Conservation (phyloP, 2,113 vertebrate species). For the Bos indicus region DNA sequence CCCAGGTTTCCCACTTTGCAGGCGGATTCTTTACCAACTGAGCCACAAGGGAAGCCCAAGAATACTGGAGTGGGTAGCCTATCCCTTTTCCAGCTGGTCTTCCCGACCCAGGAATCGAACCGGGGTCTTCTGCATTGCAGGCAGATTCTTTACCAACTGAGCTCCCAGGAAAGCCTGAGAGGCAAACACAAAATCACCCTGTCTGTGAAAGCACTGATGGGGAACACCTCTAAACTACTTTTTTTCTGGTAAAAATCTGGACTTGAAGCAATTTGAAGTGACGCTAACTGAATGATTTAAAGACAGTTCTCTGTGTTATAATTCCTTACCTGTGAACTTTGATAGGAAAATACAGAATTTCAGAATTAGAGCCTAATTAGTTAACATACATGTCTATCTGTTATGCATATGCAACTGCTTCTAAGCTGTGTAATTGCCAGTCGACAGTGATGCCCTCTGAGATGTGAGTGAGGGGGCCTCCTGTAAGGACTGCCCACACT, state of each 20-base stretch:
- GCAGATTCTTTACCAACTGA: background rate
- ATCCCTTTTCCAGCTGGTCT: background rate
- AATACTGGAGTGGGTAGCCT: background rate
- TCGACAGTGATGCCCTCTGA: fast-evolving
- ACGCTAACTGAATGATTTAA: background rate
- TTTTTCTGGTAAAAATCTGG: background rate
- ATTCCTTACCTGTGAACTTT: background rate
- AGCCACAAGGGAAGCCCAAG: background rate
- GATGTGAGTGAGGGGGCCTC: fast-evolving
- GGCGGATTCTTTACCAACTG: background rate
- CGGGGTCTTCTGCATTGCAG: background rate
- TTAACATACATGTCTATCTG: background rate
- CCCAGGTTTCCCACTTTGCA: background rate
- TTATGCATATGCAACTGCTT: fast-evolving
- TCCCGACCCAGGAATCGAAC: background rate
- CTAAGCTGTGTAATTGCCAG: fast-evolving
- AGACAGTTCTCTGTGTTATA: background rate
- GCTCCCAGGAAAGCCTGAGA: background rate
- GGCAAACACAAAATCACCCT: no score
- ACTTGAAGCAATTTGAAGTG: background rate
- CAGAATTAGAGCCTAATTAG: background rate
- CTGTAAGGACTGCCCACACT: fast-evolving
- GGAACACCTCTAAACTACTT: background rate
- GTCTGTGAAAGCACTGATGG: background rate
- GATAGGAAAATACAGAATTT: background rate